Base-by-base conservation (phyloP, 2,888 invertebrate species). In the Campoletis raptor region DNA sequence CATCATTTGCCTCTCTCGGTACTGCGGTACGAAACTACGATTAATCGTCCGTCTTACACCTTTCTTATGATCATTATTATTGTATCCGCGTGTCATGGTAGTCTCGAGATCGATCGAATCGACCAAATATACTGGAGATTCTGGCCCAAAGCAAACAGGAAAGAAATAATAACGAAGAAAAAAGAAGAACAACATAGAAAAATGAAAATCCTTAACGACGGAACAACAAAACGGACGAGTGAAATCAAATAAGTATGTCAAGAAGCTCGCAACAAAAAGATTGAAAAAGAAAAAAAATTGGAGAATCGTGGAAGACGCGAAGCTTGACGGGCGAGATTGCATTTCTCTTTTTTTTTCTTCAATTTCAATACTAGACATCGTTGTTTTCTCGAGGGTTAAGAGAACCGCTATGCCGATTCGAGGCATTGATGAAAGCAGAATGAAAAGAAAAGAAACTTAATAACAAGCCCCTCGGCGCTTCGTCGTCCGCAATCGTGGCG, bases 311-410 rank as follows among this genome's bases (percentile, higher is more conserved):
- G 45, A 45, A 74, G 72, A 72, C 67, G 45, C 76, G 82, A 83
- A 78, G 69, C 82, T 86, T 64, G 82, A 88, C 69, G 78, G 78
- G 64, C 83, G 64, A 77, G 57, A 73, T 82, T 85, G 88, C 85
- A 88, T 88, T 86, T 86, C 80, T 86, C 73, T 85, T 85, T 84
- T 80, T 81, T 72, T 70, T 52, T 72, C 42, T 83, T 80, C 36
- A 24, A 48, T 15, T 77, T 77, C 36, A 48, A 40, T 37, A 66
- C 40, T 54, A 21, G 76, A 57, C 24, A 21, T 21, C 70, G 37
- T 24, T 18, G 69, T n/a, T n/a, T 1, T 48, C 54, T 18, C 64
- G 18, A 52, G 30, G 52, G 21, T 21, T 24, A 2, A 7, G 30
- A 37, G 45, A 66, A 69, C 45, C 67, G 57, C 21, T 8, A 48